Conservation (phyloP, 30 jellyfish, hydroid and myxozoan species). For the Sanderia malayensis region DNA sequence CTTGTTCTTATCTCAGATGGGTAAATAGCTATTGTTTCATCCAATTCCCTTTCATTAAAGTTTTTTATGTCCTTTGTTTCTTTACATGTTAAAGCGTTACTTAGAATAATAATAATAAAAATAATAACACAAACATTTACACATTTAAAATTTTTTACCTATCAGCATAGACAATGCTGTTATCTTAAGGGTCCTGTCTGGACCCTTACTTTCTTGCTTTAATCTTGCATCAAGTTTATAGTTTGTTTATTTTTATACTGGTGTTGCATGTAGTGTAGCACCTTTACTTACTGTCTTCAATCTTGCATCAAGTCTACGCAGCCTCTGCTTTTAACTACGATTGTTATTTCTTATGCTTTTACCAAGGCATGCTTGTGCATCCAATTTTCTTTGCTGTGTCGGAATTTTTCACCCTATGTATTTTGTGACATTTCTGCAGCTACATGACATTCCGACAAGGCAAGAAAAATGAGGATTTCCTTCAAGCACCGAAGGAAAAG, state of each 20-base stretch:
- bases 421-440: slow-evolving; percentile 1
- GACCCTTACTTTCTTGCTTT: no score
- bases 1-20: slow-evolving; percentile 48
- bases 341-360: neutral
- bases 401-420: neutral
- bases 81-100: no score
- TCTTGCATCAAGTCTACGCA: neutral
- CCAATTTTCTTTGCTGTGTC: neutral
- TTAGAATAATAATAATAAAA: no score
- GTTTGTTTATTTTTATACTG: no score
- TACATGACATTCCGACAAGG: slow-evolving; percentile 52
- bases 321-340: neutral
- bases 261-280: neutral
- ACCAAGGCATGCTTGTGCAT: neutral
- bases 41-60: no score
- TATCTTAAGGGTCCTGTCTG: no score
- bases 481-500: slow-evolving; percentile 28
- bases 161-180: no score
- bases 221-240: no score
- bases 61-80: no score
- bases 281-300: neutral
- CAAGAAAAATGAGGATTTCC: slow-evolving; percentile 14
- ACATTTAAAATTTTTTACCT: no score
- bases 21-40: no score
- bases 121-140: no score